Percentiles rank a stretch among this genome's conserved stretches.
These are phyloP conservation scores for Pao palembangensis DNA, from an alignment of 2,113 vertebrate species.

Conservation along the genomic window DNA sequence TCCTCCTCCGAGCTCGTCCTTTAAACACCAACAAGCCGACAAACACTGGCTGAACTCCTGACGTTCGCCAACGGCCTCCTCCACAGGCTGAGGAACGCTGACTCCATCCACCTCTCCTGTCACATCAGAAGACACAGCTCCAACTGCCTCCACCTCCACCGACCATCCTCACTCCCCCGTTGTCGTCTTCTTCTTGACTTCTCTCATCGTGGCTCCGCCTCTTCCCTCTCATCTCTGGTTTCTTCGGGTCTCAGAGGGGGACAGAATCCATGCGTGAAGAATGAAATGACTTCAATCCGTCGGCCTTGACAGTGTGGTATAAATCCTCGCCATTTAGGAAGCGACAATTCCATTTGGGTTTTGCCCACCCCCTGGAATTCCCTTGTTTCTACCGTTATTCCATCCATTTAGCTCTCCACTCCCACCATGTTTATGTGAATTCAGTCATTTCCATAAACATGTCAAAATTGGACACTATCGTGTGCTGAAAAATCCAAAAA, in stretches of 20 bases:
- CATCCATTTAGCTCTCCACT: conserved; percentile 54
- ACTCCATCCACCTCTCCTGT: conserved; percentile 31
- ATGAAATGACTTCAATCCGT: conserved; percentile 69
- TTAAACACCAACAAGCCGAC: conserved; percentile 43
- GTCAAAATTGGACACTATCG: not conserved
- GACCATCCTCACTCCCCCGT: conserved; percentile 5
- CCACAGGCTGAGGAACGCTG: conserved; percentile 16
- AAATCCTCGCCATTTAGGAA: conserved; percentile 70
- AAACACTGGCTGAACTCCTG: conserved; percentile 30
- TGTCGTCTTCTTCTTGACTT: conserved; percentile 1
- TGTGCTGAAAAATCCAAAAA: conserved; percentile 25
- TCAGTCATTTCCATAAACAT: not conserved
- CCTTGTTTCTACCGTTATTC: conserved; percentile 50
- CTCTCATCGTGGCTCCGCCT: conserved; percentile 23
- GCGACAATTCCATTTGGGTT: conserved; percentile 68
- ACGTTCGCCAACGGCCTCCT: conserved; percentile 34
- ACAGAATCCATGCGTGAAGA: conserved; percentile 70
- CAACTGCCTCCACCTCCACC: conserved; percentile 28
- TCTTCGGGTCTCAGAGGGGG: conserved; percentile 56
- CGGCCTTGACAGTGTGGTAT: conserved; percentile 58
- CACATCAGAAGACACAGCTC: conserved; percentile 48
- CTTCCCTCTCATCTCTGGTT: conserved; percentile 25
- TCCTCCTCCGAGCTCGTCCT: conserved; percentile 15
- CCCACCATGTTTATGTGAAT: not conserved
- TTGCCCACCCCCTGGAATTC: conserved; percentile 51